Base-by-base conservation (phyloP, 2,797 vertebrate species). In the Propithecus perrieri region DNA sequence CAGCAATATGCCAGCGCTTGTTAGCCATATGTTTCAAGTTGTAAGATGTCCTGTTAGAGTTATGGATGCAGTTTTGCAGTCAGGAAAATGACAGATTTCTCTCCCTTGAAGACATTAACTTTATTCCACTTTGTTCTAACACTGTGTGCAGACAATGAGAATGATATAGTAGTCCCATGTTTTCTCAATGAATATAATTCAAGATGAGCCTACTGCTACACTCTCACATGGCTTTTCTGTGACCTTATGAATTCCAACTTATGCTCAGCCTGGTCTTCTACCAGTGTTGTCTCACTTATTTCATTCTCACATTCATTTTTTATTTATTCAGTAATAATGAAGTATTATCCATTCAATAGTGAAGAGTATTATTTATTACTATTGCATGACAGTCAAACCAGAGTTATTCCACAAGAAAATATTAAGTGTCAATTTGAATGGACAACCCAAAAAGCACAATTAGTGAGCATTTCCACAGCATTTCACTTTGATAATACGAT, bases 61-160 rank as follows among this genome's bases (percentile, higher is more conserved):
- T 98, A 98, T 98, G 94, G 89, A 83, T 94, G 85, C 85, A 94
- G 97, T 94, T 97, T 90, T 89, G 35, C 69, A 81, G 94, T 92
- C 84, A 96, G 88, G 76, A 96, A 97, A 96, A 97, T 97, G 96
- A 98, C 81, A 94, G 41, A 98, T 97, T 96, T 95, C 96, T 92
- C 93, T 97, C 78, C 89, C 76, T 97, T 95, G 87, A 88, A 98
- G 96, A 97, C 93, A 95, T 96, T 98, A 97, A 91, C 97, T 97
- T 95, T 96, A 96, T 95, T 96, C 81, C 81, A 97, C 96, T 97
- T 97, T 98, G 97, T 97, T 97, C 91, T 96, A 97, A 96, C 96
- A 95, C 91, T 85, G 78, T 97, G 89, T 95, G 65, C 81, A 96
- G 94, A 96, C 93, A 96, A 95, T 92, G 96, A 93, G 94, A 61